Evolutionary conservation across 1,140 invertebrate genomes (phyloP).

Genomic region (Chrysopa pallens): DNA sequence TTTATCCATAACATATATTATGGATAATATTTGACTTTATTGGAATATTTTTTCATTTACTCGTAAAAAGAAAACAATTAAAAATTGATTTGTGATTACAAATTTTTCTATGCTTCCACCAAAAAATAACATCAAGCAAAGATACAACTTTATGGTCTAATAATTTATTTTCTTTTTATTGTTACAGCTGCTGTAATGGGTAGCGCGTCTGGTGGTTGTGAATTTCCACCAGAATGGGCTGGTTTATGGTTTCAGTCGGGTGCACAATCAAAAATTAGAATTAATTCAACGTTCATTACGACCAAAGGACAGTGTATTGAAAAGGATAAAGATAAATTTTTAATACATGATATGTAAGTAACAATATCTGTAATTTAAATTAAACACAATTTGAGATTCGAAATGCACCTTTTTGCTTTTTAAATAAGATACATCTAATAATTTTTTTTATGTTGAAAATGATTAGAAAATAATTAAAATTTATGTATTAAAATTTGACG

Average conservation of each 20-base stretch:
- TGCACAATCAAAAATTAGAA: slow-evolving; percentile 37
- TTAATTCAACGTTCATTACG: slow-evolving; percentile 50
- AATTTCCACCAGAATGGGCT: slow-evolving; percentile 51
- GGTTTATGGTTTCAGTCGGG: slow-evolving; percentile 66
- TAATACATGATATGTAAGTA: slow-evolving; percentile 55
- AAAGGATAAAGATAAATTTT: slow-evolving; percentile 50
- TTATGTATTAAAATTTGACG: background rate
- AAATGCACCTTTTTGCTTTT: background rate
- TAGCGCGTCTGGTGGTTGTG: slow-evolving; percentile 31
- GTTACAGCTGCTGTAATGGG: no score
- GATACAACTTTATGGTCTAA: no score
- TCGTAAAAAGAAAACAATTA: no score
- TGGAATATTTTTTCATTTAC: no score
- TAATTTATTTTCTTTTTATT: no score
- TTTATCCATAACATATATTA: no score
- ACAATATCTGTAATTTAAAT: no score
- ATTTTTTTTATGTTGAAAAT: background rate
- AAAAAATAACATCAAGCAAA: no score
- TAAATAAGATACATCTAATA: background rate
- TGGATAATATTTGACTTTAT: no score
- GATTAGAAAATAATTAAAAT: background rate
- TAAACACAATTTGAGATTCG: no score
- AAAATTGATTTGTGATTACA: no score
- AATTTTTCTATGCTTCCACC: no score
- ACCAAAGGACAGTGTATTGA: slow-evolving; percentile 57